phyloP scores from a whole-genome alignment of 1,140 invertebrate species.

The Calephelis nemesis region DNA sequence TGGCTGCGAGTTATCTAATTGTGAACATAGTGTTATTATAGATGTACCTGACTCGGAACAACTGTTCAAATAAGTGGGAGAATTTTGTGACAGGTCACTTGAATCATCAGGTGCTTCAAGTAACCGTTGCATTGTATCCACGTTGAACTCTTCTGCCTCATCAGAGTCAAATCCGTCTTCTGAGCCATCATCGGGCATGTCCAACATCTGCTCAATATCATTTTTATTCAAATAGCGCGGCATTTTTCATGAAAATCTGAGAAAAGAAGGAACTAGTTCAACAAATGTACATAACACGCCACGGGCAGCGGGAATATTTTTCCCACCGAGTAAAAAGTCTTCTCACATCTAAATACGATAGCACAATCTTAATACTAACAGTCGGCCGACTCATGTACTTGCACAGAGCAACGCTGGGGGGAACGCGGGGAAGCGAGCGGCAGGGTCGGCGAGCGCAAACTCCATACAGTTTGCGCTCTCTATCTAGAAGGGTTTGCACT shows the following conservation, averaged over 20 bases:
- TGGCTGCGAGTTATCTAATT: constrained; percentile 32
- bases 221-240: constrained; percentile 34
- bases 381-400: too few relatives aligned
- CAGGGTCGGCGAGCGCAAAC: too few relatives aligned
- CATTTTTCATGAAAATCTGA: constrained; percentile 36
- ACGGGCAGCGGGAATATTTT: constrained; percentile 35
- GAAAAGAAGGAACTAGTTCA: constrained; percentile 28
- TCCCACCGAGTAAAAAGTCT: constrained; percentile 30
- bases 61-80: constrained; percentile 33
- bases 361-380: too few relatives aligned
- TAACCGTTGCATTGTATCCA: constrained; percentile 36
- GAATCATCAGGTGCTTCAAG: constrained; percentile 35
- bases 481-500: too few relatives aligned
- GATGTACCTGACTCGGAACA: constrained; percentile 31
- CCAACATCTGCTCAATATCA: constrained; percentile 35
- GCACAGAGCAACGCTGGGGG: too few relatives aligned
- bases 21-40: constrained; percentile 36
- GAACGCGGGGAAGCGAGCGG: too few relatives aligned
- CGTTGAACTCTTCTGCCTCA: constrained; percentile 37
- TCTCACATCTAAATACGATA: constrained; percentile 20
- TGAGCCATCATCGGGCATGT: constrained; percentile 35
- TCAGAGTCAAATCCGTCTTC: constrained; percentile 38
- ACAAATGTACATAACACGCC: constrained; percentile 36
- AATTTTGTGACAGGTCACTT: constrained; percentile 36
- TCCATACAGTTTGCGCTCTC: too few relatives aligned